A percentile compares a stretch with the other conserved stretches of the same genome.
Conservation (phyloP, 2,797 vertebrate species). For the Euphonia xanthogaster region DNA sequence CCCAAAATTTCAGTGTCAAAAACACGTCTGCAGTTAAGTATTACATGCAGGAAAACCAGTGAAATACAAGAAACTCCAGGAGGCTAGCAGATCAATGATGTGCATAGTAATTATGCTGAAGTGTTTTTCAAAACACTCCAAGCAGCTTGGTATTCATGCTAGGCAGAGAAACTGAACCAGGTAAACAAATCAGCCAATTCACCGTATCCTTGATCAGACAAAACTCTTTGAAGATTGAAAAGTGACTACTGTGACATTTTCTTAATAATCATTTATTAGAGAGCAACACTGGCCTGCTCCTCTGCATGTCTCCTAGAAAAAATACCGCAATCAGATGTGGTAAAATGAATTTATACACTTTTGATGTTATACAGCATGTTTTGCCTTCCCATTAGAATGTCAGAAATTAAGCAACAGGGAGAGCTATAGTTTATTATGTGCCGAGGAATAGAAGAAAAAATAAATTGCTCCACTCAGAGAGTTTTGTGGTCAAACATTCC, state of each 20-base stretch:
- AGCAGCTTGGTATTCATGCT: neutral
- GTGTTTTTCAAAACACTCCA: slow-evolving; percentile 16
- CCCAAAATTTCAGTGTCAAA: neutral
- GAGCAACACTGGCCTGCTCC: neutral
- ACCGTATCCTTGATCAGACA: neutral
- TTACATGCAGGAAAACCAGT: neutral
- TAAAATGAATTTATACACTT: neutral
- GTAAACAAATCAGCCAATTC: slow-evolving; percentile 46
- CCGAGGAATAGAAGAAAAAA: neutral
- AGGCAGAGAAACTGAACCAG: slow-evolving; percentile 2
- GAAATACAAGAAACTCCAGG: neutral
- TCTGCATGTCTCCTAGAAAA: neutral
- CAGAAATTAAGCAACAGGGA: neutral
- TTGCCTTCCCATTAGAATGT: neutral
- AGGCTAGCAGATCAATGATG: neutral
- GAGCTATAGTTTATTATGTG: neutral
- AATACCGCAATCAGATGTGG: neutral
- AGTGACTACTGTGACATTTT: slow-evolving; percentile 16
- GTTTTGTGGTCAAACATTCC: neutral
- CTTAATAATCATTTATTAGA: neutral
- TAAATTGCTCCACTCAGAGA: neutral
- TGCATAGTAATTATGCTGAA: slow-evolving; percentile 31
- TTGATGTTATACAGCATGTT: neutral
- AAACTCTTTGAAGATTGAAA: slow-evolving; percentile 30
- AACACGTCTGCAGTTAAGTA: neutral